Conservation (phyloP, 2,113 vertebrate genomes). For the Vireo altiloquus region DNA sequence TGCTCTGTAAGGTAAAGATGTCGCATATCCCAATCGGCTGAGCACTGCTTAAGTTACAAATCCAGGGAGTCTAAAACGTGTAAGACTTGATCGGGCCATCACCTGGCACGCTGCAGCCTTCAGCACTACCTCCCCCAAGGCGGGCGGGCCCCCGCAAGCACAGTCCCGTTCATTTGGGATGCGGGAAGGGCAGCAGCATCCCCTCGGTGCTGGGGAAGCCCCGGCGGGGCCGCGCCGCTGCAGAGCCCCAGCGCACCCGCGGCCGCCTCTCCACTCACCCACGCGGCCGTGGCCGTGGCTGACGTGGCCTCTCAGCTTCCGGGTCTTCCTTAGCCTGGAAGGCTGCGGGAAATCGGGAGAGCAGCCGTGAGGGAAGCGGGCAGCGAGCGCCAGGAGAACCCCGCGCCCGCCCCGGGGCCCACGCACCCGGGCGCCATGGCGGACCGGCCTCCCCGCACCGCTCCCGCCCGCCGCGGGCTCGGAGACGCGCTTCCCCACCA, state of each 20-base stretch:
- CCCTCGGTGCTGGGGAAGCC: accelerated
- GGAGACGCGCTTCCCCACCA: no score
- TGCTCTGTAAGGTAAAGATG: accelerated
- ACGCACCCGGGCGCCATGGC: neutral
- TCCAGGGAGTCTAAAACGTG: accelerated
- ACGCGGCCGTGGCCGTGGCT: slow-evolving; percentile 90
- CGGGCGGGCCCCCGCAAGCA: accelerated
- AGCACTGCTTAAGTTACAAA: accelerated
- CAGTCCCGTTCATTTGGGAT: accelerated
- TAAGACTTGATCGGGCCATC: accelerated
- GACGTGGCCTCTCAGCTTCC: slow-evolving; percentile 88
- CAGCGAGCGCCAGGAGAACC: accelerated
- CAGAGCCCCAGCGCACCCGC: neutral
- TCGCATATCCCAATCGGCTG: accelerated
- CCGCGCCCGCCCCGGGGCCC: neutral
- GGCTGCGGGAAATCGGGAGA: slow-evolving; percentile 62
- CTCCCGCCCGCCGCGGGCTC: neutral
- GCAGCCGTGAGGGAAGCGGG: neutral
- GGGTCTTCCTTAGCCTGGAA: slow-evolving; percentile 83
- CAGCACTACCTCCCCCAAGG: accelerated
- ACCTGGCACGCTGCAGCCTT: accelerated
- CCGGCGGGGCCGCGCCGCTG: accelerated
- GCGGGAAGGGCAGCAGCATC: accelerated
- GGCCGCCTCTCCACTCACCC: slow-evolving; percentile 70
- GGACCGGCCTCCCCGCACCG: neutral